Base-by-base conservation (phyloP, 2,888 invertebrate species). In the Rhogogaster chlorosoma region DNA sequence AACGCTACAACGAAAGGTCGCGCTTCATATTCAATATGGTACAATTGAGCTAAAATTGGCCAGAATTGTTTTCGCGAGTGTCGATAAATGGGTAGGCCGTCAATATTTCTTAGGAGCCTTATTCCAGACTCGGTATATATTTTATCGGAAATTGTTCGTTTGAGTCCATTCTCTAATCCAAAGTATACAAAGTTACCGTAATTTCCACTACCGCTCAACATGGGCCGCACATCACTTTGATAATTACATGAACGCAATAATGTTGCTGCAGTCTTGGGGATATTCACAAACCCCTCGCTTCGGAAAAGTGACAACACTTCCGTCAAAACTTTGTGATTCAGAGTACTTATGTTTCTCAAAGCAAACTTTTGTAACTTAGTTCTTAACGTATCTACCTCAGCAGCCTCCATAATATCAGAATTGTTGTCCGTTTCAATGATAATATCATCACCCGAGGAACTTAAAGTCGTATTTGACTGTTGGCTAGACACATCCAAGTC, bases 21-120 rank as follows among this genome's bases (percentile, higher is more conserved):
- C 15, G 77, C 70, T 9, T 83, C 45, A 32, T 85, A 84, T 36
- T 78, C 22, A n/a, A 4, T 71, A 22, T 88, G 84, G 64, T 36
- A 80, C 77, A 88, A 85, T 70, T 88, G 87, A 42, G 42, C 87
- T 10, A 89, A 82, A 38, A 88, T 88, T 38, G 89, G 88, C 87
- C 89, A 89, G 85, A 89, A 88, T 86, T 89, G 87, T 83, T 83
- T 45, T 64, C 87, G 88, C 15, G 85, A 84, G 78, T 88, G 86
- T 71, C 85, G 86, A 82, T 88, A 87, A 70, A 88, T 86, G 26
- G 88, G 87, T 38, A 89, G 70, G 9, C 87, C 88, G 85, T 88
- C 87, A 22, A 88, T 84, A 84, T 88, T 89, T 15, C 88, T 32
- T 49, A 83, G 29, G n/a, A 83, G 10, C 45, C 53, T 26, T 42